These are phyloP conservation scores for Lophura nycthemera DNA, from an alignment of 2,113 vertebrate species.

Conservation along the genomic window DNA sequence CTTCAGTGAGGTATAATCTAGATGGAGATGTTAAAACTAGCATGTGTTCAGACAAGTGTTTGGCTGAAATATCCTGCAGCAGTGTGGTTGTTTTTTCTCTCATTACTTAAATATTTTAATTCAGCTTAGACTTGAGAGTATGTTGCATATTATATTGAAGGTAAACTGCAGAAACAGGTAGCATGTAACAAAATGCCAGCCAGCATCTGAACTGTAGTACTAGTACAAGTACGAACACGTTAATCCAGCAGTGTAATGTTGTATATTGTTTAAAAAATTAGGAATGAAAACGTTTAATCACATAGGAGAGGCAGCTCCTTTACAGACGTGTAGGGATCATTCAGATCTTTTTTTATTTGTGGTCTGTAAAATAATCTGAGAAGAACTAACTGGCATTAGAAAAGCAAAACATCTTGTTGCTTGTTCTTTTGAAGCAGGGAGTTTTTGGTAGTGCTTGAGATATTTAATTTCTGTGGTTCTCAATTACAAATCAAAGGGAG, in stretches of 20 bases:
- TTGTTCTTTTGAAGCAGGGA: not conserved
- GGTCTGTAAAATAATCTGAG: not conserved
- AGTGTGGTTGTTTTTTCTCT: not conserved
- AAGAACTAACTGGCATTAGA: not conserved
- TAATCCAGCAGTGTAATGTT: not conserved
- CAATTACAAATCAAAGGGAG: not conserved
- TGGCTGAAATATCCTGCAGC: not conserved
- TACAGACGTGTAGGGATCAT: not conserved
- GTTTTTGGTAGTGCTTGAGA: not conserved
- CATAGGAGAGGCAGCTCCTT: not conserved
- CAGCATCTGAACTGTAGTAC: not conserved
- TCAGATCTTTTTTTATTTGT: not conserved
- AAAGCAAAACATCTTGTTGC: not conserved
- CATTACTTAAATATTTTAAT: not conserved
- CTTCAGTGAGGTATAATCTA: not conserved
- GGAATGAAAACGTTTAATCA: not conserved
- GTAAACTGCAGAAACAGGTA: not conserved
- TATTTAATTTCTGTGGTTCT: not conserved
- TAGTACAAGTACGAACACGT: slow-evolving; percentile 8
- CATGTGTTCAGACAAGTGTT: not conserved
- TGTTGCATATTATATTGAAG: not conserved
- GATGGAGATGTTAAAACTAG: not conserved
- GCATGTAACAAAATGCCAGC: fast-evolving
- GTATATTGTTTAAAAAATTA: slow-evolving; percentile 1
- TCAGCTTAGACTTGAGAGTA: not conserved